Evolutionary conservation across 1,140 invertebrate genomes (phyloP).

Genomic region (Ditylenchus dipsaci): DNA sequence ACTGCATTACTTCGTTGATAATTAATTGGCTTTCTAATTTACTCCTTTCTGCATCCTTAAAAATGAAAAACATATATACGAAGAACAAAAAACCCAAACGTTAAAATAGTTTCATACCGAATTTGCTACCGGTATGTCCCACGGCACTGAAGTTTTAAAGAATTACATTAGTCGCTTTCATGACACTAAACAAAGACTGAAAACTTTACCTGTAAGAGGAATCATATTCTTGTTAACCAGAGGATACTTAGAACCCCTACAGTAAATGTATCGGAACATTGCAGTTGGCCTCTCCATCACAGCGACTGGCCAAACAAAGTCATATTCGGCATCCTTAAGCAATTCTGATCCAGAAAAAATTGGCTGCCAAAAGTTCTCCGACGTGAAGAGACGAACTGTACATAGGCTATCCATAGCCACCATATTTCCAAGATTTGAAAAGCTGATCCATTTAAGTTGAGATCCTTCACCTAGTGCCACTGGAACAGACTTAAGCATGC

Average conservation of each 20-base stretch:
- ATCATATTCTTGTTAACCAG: conserved; percentile 10
- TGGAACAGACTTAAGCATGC: conserved; percentile 6
- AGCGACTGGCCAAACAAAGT: conserved; percentile 27
- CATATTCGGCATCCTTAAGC: conserved; percentile 8
- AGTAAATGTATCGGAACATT: conserved; percentile 29
- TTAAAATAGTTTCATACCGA: conserved; percentile 1
- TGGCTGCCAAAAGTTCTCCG: conserved; percentile 16
- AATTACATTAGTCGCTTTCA: neutral
- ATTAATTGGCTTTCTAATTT: conserved; percentile 20
- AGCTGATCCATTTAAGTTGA: conserved; percentile 15
- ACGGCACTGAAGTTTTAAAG: neutral
- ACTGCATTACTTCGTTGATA: conserved; percentile 16
- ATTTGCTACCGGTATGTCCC: neutral
- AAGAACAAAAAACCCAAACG: neutral
- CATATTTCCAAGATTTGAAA: conserved; percentile 12
- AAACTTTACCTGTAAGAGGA: conserved; percentile 3
- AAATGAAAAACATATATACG: neutral
- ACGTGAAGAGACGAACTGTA: conserved; percentile 15
- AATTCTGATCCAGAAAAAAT: conserved; percentile 13
- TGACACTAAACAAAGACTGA: conserved; percentile 5
- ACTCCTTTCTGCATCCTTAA: conserved; percentile 13
- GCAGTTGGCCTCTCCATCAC: conserved; percentile 12
- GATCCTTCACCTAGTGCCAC: conserved; percentile 3
- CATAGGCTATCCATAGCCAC: conserved; percentile 22
- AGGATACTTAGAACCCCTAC: conserved; percentile 17